Evolutionary conservation across 2,888 invertebrate genomes (phyloP).

Genomic region (Craniophora ligustri): DNA sequence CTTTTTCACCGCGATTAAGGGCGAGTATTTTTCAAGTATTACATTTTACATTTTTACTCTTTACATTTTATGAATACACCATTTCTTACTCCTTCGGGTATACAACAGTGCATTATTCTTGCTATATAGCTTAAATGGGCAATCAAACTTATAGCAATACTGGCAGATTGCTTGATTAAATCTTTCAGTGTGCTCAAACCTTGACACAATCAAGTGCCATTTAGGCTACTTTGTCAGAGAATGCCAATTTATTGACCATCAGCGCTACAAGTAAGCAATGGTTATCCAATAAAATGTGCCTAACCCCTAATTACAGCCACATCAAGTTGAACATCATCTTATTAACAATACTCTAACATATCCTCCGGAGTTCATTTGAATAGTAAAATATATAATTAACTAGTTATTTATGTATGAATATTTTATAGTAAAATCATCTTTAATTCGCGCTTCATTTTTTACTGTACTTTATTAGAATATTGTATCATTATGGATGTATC

Average conservation of each 20-base stretch:
- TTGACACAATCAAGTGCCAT: conserved; percentile 51
- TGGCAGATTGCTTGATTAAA: background rate
- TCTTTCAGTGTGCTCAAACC: conserved; percentile 14
- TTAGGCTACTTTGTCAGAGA: conserved; percentile 60
- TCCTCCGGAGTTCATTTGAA: conserved; percentile 64
- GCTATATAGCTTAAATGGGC: too few relatives aligned
- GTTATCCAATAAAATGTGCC: conserved; percentile 67
- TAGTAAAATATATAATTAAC: conserved; percentile 58
- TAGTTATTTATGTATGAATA: conserved; percentile 36
- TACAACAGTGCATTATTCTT: too few relatives aligned
- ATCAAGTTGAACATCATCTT: conserved; percentile 69
- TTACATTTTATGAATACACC: too few relatives aligned
- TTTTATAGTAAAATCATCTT: conserved; percentile 24
- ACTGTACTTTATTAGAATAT: conserved; percentile 23
- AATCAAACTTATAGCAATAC: too few relatives aligned
- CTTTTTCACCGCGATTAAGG: too few relatives aligned
- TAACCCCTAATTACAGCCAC: conserved; percentile 67
- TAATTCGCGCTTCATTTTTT: conserved; percentile 19
- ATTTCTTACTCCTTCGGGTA: too few relatives aligned
- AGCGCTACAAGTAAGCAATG: conserved; percentile 59
- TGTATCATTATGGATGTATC: conserved; percentile 10
- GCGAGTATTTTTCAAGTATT: too few relatives aligned
- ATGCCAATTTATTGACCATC: conserved; percentile 65
- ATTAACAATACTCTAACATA: conserved; percentile 62
- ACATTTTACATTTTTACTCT: too few relatives aligned